phyloP scores from a whole-genome alignment of 2,888 invertebrate genomes.

The Bedellia somnulentella region DNA sequence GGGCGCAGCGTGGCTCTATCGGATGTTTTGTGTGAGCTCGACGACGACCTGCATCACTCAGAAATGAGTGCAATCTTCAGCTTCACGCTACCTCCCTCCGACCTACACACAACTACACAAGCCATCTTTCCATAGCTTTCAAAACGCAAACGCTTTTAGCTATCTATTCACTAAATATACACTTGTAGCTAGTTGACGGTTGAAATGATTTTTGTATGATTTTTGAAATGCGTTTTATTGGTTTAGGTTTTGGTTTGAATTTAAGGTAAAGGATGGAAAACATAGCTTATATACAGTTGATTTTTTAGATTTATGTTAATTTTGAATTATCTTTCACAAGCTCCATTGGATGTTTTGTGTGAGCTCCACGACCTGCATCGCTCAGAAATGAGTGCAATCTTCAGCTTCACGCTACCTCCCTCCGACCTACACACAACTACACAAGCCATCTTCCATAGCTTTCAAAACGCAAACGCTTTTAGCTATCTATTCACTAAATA shows the following conservation, averaged over 20 bases:
- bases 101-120: not conserved
- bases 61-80: constrained; percentile 22
- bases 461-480: not conserved
- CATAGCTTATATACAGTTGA: too few species aligned
- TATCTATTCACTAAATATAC: too few species aligned
- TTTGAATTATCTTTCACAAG: too few species aligned
- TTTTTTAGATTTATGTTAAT: too few species aligned
- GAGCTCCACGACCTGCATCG: constrained; percentile 11
- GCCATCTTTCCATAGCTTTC: not conserved
- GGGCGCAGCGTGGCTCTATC: constrained; percentile 27
- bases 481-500: constrained; percentile 5
- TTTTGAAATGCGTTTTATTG: constrained; percentile 6
- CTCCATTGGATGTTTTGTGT: constrained; percentile 30
- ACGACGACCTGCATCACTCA: constrained; percentile 10
- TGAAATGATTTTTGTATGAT: constrained; percentile 6
- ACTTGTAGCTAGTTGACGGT: too few species aligned
- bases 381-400: constrained; percentile 20
- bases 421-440: not conserved
- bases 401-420: constrained; percentile 10
- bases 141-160: not conserved
- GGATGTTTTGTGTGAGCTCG: constrained; percentile 23
- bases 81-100: constrained; percentile 6
- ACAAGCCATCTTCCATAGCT: not conserved
- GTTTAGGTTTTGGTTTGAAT: not conserved
- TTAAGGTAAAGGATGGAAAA: not conserved